Percentiles rank a stretch among this genome's conserved stretches.
phyloP scores from a whole-genome alignment of 2,888 invertebrate species.

The Cerastis rubricosa region DNA sequence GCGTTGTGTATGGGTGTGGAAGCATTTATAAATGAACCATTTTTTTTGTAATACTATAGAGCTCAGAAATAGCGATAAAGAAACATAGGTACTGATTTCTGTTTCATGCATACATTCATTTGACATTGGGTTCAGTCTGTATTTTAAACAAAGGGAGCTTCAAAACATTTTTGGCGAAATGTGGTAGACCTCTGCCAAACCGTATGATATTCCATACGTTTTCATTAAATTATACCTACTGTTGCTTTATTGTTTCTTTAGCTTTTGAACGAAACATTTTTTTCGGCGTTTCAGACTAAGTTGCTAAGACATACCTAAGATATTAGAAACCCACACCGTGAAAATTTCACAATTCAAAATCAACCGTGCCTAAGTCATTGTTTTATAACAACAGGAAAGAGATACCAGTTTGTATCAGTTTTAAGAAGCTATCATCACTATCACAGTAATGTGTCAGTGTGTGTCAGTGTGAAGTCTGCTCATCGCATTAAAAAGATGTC shows the following conservation, averaged over 20 bases:
- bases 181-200: not conserved
- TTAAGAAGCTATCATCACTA: not conserved
- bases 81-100: not conserved
- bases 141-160: not conserved
- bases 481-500: not conserved
- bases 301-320: no score
- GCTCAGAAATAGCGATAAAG: not conserved
- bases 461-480: not conserved
- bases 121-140: not conserved
- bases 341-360: not conserved
- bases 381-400: constrained; percentile 30
- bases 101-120: not conserved
- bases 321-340: not conserved
- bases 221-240: not conserved
- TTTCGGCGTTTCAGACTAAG: not conserved
- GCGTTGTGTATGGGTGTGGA: not conserved
- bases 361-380: not conserved
- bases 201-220: not conserved
- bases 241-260: not conserved
- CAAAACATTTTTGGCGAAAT: not conserved
- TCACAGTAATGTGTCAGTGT: not conserved
- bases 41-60: not conserved
- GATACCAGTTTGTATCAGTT: not conserved
- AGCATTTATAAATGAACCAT: not conserved
- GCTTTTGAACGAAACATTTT: not conserved